Evolutionary conservation across 2,797 vertebrate species (phyloP), one percentile per base, ranked within the genome.

Genomic region (Parauchenoglanis punctatus): DNA sequence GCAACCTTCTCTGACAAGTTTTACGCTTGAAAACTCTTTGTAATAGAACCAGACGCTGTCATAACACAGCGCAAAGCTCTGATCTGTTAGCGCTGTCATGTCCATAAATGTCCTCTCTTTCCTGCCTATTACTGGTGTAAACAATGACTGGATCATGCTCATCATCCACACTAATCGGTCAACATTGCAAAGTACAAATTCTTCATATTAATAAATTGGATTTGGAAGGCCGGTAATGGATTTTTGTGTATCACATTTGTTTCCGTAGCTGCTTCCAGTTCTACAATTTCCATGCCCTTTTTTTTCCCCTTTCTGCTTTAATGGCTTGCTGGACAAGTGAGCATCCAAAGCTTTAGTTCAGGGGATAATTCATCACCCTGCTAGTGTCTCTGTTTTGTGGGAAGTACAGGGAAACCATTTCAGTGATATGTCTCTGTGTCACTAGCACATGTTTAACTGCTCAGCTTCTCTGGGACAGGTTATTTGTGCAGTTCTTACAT

Each of bases 281-380:
- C 52, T 40, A 56, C 52, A 72, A 46, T 73, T 84, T 73, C 4
- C 83, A 84, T 84, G 68, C 20, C 17, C n/a, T 68, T 63, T 40
- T 86, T 80, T 70, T 28, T n/a, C 58, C 20, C 12, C 31, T 87
- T 80, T 70, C 49, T n/a, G 20, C 28, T 84, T 72, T 72, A 84
- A 84, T 84, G 83, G 46, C 52, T 72, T 73, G 68, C 61, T 87
- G 85, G 77, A 75, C 78, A 72, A 86, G 44, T 81, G 78, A 86
- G 78, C n/a, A 52, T 44, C 58, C 70, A 61, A 65, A 54, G 44
- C 68, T 87, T 61, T 44, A 52, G 56, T 82, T 44, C n/a, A 87
- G 54, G 25, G 40, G 18, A 76, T 87, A 87, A 87, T 76, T 83
- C 80, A 59, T 52, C 12, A 35, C 11, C 40, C 54, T 44, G 20